Evolutionary conservation across 2,888 invertebrate species (phyloP).

Genomic region (Philonicus albiceps): DNA sequence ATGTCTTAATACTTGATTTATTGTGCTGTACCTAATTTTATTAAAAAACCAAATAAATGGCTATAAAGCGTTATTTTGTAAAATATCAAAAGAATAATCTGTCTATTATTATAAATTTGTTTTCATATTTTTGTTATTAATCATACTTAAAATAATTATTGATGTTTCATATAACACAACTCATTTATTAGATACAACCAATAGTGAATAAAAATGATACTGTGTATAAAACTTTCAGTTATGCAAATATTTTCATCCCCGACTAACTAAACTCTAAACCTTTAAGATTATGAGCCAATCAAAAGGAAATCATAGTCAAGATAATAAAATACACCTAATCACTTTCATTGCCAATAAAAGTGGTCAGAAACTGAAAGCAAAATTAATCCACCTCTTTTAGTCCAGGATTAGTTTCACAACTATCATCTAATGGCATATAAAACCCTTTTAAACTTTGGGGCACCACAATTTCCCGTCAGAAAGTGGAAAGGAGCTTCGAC

Average conservation of each 20-base stretch:
- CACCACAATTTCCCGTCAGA: not conserved
- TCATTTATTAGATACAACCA: too few relatives aligned
- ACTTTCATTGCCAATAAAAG: not conserved
- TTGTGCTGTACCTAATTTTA: not conserved
- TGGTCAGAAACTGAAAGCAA: not conserved
- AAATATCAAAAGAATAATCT: too few relatives aligned
- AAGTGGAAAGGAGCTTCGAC: not conserved
- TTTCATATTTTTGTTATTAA: too few relatives aligned
- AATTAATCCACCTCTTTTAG: not conserved
- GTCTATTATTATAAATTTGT: too few relatives aligned
- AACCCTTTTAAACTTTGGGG: not conserved
- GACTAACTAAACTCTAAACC: too few relatives aligned
- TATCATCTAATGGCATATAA: not conserved
- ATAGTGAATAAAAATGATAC: too few relatives aligned
- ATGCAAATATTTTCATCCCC: too few relatives aligned
- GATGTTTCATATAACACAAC: too few relatives aligned
- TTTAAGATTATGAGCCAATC: not conserved
- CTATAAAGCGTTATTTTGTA: too few relatives aligned
- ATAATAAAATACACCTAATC: not conserved
- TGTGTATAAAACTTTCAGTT: too few relatives aligned
- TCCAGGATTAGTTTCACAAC: not conserved
- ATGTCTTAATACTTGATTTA: not conserved
- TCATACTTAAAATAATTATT: too few relatives aligned
- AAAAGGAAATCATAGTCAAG: not conserved
- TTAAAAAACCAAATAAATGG: not conserved